These are phyloP conservation scores for Rhea pennata DNA, from an alignment of 2,113 vertebrate species.

Conservation along the genomic window DNA sequence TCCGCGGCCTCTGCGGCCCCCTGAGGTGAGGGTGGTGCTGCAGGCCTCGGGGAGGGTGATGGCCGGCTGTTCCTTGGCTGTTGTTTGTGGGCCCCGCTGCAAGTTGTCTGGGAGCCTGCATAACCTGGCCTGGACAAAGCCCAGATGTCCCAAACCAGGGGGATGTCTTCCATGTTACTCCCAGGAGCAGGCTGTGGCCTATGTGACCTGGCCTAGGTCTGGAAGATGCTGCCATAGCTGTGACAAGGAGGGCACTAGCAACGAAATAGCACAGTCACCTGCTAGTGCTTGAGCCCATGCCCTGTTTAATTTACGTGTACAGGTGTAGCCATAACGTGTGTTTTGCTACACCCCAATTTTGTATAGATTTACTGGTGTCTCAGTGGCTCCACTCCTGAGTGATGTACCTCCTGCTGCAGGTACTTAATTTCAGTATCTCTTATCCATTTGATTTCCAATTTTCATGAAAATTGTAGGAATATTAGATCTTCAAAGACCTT, in stretches of 20 bases:
- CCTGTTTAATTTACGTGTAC: not conserved
- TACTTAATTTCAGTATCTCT: not conserved
- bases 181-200: not conserved
- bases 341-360: not conserved
- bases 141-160: not conserved
- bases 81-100: no score
- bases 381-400: not conserved
- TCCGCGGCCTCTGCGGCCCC: no score
- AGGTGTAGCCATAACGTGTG: not conserved
- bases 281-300: not conserved
- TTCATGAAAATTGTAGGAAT: not conserved
- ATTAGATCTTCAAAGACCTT: not conserved
- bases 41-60: no score
- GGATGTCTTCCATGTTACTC: not conserved
- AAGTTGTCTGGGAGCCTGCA: no score
- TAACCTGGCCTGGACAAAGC: not conserved
- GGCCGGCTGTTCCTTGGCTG: no score
- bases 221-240: not conserved
- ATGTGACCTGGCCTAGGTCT: not conserved
- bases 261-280: not conserved
- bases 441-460: not conserved
- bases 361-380: not conserved
- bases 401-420: fast-evolving
- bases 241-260: not conserved
- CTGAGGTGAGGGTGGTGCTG: no score